Base-by-base conservation (phyloP, 2,888 invertebrate genomes). In the Fragum fragum region DNA sequence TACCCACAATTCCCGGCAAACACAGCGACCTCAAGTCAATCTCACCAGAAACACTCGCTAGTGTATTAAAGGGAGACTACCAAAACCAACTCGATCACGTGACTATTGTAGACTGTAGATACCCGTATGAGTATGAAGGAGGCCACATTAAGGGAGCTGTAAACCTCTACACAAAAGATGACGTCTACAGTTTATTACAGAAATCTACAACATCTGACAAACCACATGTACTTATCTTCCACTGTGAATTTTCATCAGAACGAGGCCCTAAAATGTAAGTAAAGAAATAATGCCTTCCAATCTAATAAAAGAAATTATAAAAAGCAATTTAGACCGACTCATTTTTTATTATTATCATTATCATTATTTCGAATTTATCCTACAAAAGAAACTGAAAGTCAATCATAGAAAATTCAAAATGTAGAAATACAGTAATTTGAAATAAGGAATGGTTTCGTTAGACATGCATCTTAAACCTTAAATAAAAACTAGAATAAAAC, bases 1-100 rank as follows among this genome's bases (percentile, higher is more conserved):
- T 93, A 73, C 93, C 93, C 16, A 86, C 89, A 36, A 81, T 90
- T 55, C 63, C 73, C 18, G 89, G 90, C 26, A 90, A 90, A 59
- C 90, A 92, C 69, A 83, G 85, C 42, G 93, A 93, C 75, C 86
- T 93, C 66, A 92, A 91, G 76, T 85, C 87, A 42, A 91, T 93
- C 79, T 85, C 90, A 14, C 80, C 89, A 9, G 86, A 88, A 5
- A 93, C 72, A 42, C 70, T 79, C 76, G 73, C 76, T 14, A 73
- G 76, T 5, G 73, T 79, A 53, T 36, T 79, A 21, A 36, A 47
- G 21, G 83, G 83, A 32, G 71, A 76, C 14, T 83, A 71, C 66
- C 23, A 18, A 39, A 66, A 66, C 39, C 36, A 66, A 29, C 21
- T 76, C 1, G 71, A 59, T 14, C 26, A 68, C 3, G 76, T 76